Evolutionary conservation across 2,797 vertebrate genomes (phyloP).

Genomic region (Chelon labrosus): DNA sequence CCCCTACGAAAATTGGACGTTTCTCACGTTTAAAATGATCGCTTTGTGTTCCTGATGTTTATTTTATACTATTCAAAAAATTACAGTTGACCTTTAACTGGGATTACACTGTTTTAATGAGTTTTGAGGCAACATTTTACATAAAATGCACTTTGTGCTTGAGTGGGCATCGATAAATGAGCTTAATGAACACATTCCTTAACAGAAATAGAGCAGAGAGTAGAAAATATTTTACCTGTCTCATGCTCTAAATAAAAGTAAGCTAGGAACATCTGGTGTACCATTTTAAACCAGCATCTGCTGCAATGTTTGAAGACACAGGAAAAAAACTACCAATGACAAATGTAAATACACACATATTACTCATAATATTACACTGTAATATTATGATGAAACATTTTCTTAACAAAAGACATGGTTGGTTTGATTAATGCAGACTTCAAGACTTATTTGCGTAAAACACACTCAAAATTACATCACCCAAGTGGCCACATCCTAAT

Average conservation of each 20-base stretch:
- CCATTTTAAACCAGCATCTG: no score
- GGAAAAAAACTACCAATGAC: neutral
- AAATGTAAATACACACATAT: neutral
- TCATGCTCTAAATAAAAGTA: neutral
- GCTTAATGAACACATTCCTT: neutral
- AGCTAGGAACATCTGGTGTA: no score
- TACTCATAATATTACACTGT: neutral
- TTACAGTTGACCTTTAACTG: neutral
- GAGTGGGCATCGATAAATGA: neutral
- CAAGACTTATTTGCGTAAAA: neutral
- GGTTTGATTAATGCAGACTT: neutral
- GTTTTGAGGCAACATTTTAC: neutral
- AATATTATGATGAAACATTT: neutral
- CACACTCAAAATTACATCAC: no score
- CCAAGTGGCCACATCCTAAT: no score
- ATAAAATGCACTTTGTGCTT: neutral
- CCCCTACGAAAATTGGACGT: conserved; percentile 20
- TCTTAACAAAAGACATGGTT: neutral
- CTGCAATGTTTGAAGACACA: neutral
- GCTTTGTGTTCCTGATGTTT: neutral
- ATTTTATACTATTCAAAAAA: neutral
- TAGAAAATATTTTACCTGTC: neutral
- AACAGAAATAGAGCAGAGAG: neutral
- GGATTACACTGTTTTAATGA: neutral
- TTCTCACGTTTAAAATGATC: conserved; percentile 9